phyloP scores from a whole-genome alignment of 2,888 invertebrate genomes.

The Arctia plantaginis region DNA sequence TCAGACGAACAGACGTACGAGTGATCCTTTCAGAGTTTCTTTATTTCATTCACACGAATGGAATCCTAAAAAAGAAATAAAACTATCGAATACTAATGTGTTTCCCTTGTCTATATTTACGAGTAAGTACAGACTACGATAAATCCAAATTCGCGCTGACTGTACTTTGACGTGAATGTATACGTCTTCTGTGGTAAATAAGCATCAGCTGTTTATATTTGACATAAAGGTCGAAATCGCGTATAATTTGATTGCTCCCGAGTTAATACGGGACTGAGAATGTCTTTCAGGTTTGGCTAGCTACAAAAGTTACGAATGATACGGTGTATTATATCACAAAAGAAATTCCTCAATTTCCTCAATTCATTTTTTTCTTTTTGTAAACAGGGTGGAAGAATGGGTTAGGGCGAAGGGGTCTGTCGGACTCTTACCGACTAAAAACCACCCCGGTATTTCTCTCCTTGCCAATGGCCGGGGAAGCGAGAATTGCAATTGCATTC shows the following conservation, averaged over 20 bases:
- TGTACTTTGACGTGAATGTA: constrained; percentile 1
- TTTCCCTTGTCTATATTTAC: background rate
- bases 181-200: constrained; percentile 1
- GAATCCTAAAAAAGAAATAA: background rate
- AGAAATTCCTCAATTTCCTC: background rate
- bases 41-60: background rate
- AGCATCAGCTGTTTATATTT: constrained; percentile 19
- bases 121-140: background rate
- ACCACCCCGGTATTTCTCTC: too few relatives aligned
- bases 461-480: too few relatives aligned
- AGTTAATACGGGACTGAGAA: constrained; percentile 1
- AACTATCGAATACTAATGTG: background rate
- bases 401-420: too few relatives aligned
- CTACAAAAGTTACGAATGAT: background rate
- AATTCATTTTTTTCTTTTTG: background rate
- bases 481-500: too few relatives aligned
- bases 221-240: constrained; percentile 12
- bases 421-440: too few relatives aligned
- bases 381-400: too few relatives aligned
- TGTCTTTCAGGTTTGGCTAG: constrained; percentile 2
- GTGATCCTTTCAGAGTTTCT: too few relatives aligned
- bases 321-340: background rate
- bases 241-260: constrained; percentile 27
- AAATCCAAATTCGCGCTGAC: background rate
- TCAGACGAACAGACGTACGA: background rate